phyloP scores from a whole-genome alignment of 2,113 vertebrate genomes.

The Mastomys coucha region DNA sequence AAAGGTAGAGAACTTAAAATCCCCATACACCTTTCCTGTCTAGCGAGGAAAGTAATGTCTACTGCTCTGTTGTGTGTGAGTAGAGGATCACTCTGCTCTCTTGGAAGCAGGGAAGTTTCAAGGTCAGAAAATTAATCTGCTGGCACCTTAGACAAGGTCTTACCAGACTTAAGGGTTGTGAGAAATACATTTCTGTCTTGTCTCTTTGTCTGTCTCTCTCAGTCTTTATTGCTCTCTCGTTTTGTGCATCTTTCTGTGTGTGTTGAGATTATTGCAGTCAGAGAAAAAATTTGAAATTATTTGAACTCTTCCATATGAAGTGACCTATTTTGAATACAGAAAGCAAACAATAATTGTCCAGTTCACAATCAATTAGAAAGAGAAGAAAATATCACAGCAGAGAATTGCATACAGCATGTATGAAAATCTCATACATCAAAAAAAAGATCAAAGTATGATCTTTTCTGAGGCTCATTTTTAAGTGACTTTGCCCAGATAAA shows the following conservation, averaged over 20 bases:
- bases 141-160: too few species aligned
- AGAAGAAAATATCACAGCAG: not conserved
- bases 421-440: not conserved
- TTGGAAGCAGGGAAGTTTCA: not conserved
- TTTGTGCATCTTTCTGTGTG: too few species aligned
- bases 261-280: not conserved
- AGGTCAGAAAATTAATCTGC: too few species aligned
- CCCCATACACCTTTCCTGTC: not conserved
- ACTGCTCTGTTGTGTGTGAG: too few species aligned
- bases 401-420: not conserved
- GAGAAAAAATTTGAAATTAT: not conserved
- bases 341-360: not conserved
- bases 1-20: too few species aligned
- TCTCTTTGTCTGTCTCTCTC: not conserved
- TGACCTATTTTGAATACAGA: not conserved
- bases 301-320: not conserved
- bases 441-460: too few species aligned
- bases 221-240: not conserved
- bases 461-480: not conserved
- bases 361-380: not conserved
- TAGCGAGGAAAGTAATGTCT: not conserved
- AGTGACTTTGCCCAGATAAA: not conserved
- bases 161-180: not conserved
- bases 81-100: accelerated
- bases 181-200: not conserved